Conservation (phyloP, 2,113 vertebrate genomes). For the Stictonetta naevosa region DNA sequence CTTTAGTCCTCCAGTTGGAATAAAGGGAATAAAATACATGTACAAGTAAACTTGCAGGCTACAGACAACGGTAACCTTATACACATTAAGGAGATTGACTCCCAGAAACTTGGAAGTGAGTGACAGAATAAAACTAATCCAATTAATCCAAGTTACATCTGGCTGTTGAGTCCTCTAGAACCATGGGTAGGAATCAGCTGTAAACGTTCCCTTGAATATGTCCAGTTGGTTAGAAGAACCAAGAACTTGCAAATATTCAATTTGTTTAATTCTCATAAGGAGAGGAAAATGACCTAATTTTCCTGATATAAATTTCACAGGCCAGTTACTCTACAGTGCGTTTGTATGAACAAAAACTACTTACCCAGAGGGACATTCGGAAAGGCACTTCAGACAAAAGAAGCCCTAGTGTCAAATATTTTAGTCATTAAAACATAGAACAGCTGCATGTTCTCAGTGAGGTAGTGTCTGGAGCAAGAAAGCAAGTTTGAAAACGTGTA, state of each 20-base stretch:
- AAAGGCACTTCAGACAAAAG: slow-evolving; percentile 68
- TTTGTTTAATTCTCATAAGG: slow-evolving; percentile 3
- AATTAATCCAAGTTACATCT: background rate
- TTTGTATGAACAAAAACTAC: slow-evolving; percentile 69
- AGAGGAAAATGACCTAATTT: slow-evolving; percentile 66
- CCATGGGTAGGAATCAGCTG: background rate
- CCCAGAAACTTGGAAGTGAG: background rate
- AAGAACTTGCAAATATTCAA: background rate
- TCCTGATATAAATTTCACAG: slow-evolving; percentile 59
- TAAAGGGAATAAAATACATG: background rate
- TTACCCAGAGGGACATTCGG: slow-evolving; percentile 55
- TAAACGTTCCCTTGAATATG: background rate
- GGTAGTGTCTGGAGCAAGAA: slow-evolving; percentile 62
- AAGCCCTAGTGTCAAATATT: slow-evolving; percentile 73
- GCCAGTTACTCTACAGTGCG: slow-evolving; percentile 49
- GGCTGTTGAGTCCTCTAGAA: background rate
- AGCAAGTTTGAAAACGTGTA: slow-evolving; percentile 29
- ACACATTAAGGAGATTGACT: background rate
- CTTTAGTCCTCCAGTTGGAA: background rate
- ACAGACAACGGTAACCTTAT: background rate
- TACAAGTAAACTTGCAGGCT: background rate
- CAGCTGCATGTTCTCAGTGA: slow-evolving; percentile 64
- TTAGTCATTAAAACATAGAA: slow-evolving; percentile 70
- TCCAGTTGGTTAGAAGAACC: background rate
- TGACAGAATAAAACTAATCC: background rate